Evolutionary conservation across 1,140 invertebrate species (phyloP).

Genomic region (Zophobas morio): DNA sequence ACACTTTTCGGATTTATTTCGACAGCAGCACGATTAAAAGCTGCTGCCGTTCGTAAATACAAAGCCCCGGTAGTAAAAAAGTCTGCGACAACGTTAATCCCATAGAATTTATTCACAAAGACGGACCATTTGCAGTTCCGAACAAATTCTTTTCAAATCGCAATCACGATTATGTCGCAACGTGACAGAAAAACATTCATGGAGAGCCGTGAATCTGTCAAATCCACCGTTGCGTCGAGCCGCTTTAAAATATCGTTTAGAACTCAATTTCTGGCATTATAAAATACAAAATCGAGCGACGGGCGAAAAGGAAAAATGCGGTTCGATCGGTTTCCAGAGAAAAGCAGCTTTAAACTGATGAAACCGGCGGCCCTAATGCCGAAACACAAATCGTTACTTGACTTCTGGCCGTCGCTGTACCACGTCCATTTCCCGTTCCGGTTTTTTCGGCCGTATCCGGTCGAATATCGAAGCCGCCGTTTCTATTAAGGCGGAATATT

Average conservation of each 20-base stretch:
- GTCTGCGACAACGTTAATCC: background rate
- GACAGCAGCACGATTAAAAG: background rate
- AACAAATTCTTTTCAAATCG: conserved; percentile 8
- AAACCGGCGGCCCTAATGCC: conserved; percentile 21
- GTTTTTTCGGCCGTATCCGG: conserved; percentile 20
- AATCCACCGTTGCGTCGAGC: conserved; percentile 14
- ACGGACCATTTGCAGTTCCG: conserved; percentile 8
- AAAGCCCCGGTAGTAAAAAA: background rate
- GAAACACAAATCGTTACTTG: conserved; percentile 29
- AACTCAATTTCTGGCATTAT: conserved; percentile 31
- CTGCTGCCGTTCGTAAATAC: background rate
- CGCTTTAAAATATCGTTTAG: conserved; percentile 18
- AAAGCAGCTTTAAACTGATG: conserved; percentile 22
- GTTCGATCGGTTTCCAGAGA: background rate
- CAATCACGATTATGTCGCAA: conserved; percentile 25
- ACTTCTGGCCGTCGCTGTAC: conserved; percentile 13
- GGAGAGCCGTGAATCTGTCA: conserved; percentile 22
- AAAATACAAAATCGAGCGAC: conserved; percentile 21
- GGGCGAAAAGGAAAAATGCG: conserved; percentile 12
- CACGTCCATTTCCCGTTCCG: conserved; percentile 25
- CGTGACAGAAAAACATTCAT: conserved; percentile 28
- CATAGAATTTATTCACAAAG: conserved; percentile 1
- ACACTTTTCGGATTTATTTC: background rate
- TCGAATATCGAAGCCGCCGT: conserved; percentile 24
- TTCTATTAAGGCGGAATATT: conserved; percentile 25